Base-by-base conservation (phyloP, 1,140 invertebrate genomes). In the Apis florea region DNA sequence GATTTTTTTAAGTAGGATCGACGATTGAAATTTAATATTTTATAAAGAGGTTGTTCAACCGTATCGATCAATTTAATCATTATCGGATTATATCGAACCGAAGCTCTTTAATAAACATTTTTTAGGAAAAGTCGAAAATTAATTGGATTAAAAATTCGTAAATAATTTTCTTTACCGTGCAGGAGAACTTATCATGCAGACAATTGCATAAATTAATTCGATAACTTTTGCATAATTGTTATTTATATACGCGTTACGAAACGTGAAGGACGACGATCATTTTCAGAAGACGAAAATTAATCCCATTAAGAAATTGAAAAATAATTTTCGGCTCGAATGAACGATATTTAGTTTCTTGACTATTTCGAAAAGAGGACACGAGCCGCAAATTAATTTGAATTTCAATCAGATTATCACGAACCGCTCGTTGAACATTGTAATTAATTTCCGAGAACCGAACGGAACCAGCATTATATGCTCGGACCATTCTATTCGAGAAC, bases 401-500 rank as follows among this genome's bases (percentile, higher is more conserved):
- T 26, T 67, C 79, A 19, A 40, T 67, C 53, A 58, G 31, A 59
- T 49, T 49, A 26, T 40, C 24, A 13, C 15, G 15, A 11, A 17
- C 15, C 17, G 63, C 13, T 47, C 53, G 71, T 26, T 68, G 47
- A 53, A 31, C 64, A 81, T 75, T 58, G 47, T 58, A 75, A 81
- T 81, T 74, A 81, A 81, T 75, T 81, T 81, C 63, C 68, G n/a
- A 17, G 15, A 73, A 24, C 19, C 53, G 53, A 75, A 81, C 63
- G 72, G 53, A 58, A 59, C 47, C 47, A 51, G 21, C 24, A 68
- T 82, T 79, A 61, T 70, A 47, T 70, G 70, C 74, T 58, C 51
- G 49, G 69, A 68, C 81, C 63, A 26, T 59, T 73, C 84, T 85
- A 86, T 86, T 76, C 80, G 61, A 85, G 79, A 75, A 67, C 19